Evolutionary conservation across 2,797 vertebrate genomes (phyloP).

Genomic region (Falco columbarius): DNA sequence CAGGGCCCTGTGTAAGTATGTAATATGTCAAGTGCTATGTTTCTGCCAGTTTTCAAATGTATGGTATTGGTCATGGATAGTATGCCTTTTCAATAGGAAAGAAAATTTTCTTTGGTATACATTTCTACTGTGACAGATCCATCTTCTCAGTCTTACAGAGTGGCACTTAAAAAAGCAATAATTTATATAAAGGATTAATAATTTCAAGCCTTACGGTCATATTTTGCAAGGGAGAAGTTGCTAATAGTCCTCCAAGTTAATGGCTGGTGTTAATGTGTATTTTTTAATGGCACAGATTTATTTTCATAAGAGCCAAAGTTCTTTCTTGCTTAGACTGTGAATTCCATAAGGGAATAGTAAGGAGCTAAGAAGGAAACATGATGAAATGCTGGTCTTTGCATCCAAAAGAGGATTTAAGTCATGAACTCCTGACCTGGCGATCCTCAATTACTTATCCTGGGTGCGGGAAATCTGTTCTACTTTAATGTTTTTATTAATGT

Average conservation of each 20-base stretch:
- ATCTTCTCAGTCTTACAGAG: background rate
- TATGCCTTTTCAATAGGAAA: background rate
- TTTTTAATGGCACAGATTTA: constrained; percentile 55
- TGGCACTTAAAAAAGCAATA: background rate
- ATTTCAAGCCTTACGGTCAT: background rate
- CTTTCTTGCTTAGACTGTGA: constrained; percentile 52
- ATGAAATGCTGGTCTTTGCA: constrained; percentile 58
- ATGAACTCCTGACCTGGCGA: constrained; percentile 62
- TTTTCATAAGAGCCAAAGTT: constrained; percentile 40
- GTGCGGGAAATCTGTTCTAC: constrained; percentile 48
- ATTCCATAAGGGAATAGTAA: constrained; percentile 54
- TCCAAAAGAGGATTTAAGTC: constrained; percentile 62
- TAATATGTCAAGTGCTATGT: background rate
- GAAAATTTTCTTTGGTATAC: background rate
- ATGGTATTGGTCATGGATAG: rapidly evolving
- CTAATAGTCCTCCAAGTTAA: constrained; percentile 16
- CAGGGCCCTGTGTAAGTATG: background rate
- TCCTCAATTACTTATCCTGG: constrained; percentile 57
- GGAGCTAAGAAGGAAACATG: constrained; percentile 60
- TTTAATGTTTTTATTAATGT: constrained; percentile 62
- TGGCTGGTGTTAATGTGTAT: constrained; percentile 13
- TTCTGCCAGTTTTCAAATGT: background rate
- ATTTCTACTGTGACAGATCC: background rate
- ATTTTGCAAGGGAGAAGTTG: background rate
- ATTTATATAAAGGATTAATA: background rate